Evolutionary conservation across 2,113 vertebrate species (phyloP).

Genomic region (Xiphophorus hellerii): DNA sequence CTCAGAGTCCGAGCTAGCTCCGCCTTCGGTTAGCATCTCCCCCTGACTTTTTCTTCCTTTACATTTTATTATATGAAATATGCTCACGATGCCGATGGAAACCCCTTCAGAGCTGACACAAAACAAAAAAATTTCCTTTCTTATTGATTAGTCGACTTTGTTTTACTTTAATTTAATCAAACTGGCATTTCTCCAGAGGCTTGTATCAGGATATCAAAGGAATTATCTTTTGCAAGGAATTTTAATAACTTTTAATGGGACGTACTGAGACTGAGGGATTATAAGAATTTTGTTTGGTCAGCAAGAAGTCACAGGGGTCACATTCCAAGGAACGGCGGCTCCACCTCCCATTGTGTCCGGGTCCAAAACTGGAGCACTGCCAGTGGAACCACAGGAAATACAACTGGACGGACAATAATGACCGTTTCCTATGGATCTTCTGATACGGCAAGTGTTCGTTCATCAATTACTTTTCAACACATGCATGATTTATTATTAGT

Average conservation of each 20-base stretch:
- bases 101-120: not conserved
- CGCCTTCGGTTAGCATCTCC: not conserved
- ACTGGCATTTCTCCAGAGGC: not conserved
- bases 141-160: not conserved
- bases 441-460: conserved; percentile 27
- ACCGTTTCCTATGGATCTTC: conserved; percentile 23
- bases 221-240: not conserved
- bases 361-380: conserved; percentile 46
- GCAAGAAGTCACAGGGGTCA: conserved; percentile 66
- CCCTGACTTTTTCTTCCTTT: not conserved
- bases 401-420: conserved; percentile 44
- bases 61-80: not conserved
- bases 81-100: not conserved
- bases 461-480: not conserved
- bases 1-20: too few species aligned
- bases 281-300: conserved; percentile 60
- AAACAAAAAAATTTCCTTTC: not conserved
- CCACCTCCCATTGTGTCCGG: conserved; percentile 81
- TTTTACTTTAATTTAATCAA: not conserved
- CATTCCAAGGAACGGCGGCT: conserved; percentile 76
- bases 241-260: conserved; percentile 16
- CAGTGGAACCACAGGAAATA: conserved; percentile 32
- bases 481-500: conserved; percentile 11
- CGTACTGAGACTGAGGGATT: conserved; percentile 36
- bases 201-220: not conserved